Base-by-base conservation (phyloP, 2,113 vertebrate species). In the Hemiscyllium ocellatum region DNA sequence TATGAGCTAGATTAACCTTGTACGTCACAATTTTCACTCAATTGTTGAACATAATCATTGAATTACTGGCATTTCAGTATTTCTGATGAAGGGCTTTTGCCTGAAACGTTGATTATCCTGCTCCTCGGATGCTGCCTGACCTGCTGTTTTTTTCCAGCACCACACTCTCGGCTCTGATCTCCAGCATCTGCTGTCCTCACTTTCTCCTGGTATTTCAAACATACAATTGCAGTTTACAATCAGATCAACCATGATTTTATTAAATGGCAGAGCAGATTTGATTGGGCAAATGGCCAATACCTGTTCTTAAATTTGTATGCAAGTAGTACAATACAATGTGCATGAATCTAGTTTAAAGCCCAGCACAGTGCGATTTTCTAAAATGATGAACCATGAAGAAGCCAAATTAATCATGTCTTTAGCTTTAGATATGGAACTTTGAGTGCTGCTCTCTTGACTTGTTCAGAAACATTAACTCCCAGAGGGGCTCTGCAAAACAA, bases 371-470 rank as follows among this genome's bases (percentile, higher is more conserved):
- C 1, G 20, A 24, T 72, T 83, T 94, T 26, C 2, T 52, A 33
- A 95, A 72, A 17, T 70, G 24, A 47, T 42, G 26, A 42, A 15
- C 3, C 22, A 42, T 12, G 72, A 47, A 50, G 24, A 52, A 72
- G 69, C 24, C 42, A 20, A 29, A 72, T 72, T 76, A 13, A 52
- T 96, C 17, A 69, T 96, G 98, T 97, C 95, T 96, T 97, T 65
- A 98, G 96, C 96, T 97, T 98, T 96, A 99, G 78, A 66, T 15
- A 83, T 26, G 98, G 98, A 42, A 99, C 85, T 96, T 97, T 98
- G 97, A 99, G 98, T 12, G 97, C 97, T 52, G 98, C 98, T 72
- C 98, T 97, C 97, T 96, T 98, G 96, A 99, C 98, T 96, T 98
- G 97, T 95, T 97, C 97, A 80, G 98, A 98, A 96, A 99, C 98